Conservation (phyloP, 1,140 invertebrate species). For the Drosophila chauvacae region DNA sequence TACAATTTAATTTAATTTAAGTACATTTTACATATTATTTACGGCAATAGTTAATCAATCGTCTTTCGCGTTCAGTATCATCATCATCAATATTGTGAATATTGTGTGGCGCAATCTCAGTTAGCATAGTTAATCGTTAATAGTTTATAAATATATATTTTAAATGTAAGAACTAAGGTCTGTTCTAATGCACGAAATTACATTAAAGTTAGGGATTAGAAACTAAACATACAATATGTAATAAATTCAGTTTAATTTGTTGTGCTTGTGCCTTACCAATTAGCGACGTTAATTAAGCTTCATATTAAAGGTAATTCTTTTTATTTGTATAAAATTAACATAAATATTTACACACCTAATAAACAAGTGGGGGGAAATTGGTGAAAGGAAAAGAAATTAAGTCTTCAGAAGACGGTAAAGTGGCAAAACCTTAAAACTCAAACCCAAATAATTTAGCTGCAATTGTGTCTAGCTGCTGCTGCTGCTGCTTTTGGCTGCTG, state of each 20-base stretch:
- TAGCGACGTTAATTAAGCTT: slow-evolving; percentile 38
- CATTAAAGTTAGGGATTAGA: slow-evolving; percentile 57
- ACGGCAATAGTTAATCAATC: slow-evolving; percentile 65
- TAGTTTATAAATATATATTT: slow-evolving; percentile 43
- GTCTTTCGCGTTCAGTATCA: slow-evolving; percentile 14
- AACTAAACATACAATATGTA: slow-evolving; percentile 79
- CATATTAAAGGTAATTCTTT: slow-evolving; percentile 22
- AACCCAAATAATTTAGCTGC: slow-evolving; percentile 37
- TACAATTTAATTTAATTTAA: slow-evolving; percentile 83
- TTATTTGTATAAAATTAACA: slow-evolving; percentile 61
- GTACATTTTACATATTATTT: slow-evolving; percentile 78
- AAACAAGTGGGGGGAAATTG: slow-evolving; percentile 30
- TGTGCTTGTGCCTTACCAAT: slow-evolving; percentile 48
- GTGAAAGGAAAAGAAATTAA: slow-evolving; percentile 31
- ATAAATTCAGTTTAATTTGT: slow-evolving; percentile 74
- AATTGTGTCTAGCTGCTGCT: slow-evolving; percentile 31
- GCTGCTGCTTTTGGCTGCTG: slow-evolving; percentile 27
- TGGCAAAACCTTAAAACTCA: slow-evolving; percentile 72
- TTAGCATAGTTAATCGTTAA: slow-evolving; percentile 51
- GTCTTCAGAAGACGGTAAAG: slow-evolving; percentile 82
- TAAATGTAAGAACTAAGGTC: slow-evolving; percentile 59
- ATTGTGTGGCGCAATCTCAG: slow-evolving; percentile 49
- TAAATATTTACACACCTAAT: slow-evolving; percentile 75
- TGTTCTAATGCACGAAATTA: slow-evolving; percentile 70
- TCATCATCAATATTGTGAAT: slow-evolving; percentile 46